Evolutionary conservation across 2,113 vertebrate genomes (phyloP).

Genomic region (Solea solea): DNA sequence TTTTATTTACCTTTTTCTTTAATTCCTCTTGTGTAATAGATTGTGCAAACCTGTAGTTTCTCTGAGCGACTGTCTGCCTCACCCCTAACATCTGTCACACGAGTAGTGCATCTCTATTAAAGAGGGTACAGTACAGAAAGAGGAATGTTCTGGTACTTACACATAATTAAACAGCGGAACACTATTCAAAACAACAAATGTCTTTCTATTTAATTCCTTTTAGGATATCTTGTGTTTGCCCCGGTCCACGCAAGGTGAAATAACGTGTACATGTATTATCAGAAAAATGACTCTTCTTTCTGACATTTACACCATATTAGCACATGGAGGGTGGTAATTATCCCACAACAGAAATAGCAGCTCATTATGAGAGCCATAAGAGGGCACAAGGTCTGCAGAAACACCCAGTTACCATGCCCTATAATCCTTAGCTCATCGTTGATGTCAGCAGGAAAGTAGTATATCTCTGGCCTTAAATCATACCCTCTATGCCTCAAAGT

Average conservation of each 20-base stretch:
- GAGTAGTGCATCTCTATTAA: constrained; percentile 52
- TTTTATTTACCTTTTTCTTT: constrained; percentile 60
- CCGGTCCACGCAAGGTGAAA: constrained; percentile 24
- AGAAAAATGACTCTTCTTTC: constrained; percentile 40
- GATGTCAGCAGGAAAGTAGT: constrained; percentile 69
- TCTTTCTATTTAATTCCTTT: constrained; percentile 13
- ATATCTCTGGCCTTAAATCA: constrained; percentile 75
- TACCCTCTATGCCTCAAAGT: constrained; percentile 71
- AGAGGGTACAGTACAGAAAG: constrained; percentile 39
- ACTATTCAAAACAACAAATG: too few relatives aligned
- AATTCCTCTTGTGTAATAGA: constrained; percentile 69
- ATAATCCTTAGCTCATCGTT: constrained; percentile 68
- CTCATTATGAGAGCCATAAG: constrained; percentile 71
- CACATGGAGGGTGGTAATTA: constrained; percentile 63
- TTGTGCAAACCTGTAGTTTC: constrained; percentile 56
- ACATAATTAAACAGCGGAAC: constrained; percentile 48
- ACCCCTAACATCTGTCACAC: constrained; percentile 50
- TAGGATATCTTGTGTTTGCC: constrained; percentile 20
- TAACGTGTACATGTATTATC: constrained; percentile 44
- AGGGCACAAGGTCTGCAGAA: constrained; percentile 63
- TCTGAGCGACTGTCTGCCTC: constrained; percentile 47
- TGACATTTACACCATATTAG: constrained; percentile 64
- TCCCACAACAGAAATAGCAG: constrained; percentile 66
- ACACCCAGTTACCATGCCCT: constrained; percentile 49
- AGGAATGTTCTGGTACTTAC: constrained; percentile 24